Percentiles rank a stretch among this genome's conserved stretches.
These are phyloP conservation scores for Volucella zonaria DNA, from an alignment of 2,888 invertebrate species.

Conservation along the genomic window DNA sequence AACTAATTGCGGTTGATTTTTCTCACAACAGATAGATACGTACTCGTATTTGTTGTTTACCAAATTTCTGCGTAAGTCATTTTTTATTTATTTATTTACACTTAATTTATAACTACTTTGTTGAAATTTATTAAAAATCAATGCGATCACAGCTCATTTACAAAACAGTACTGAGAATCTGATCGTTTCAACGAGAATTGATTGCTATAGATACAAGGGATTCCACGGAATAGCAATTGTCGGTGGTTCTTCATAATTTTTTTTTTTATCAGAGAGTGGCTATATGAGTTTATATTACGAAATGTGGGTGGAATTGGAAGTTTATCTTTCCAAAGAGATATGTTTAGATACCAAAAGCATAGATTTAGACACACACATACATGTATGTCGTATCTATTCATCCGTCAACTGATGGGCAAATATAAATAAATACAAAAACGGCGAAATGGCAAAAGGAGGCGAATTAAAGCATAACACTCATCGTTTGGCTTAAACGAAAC, in stretches of 20 bases:
- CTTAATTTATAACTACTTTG: slow-evolving; percentile 28
- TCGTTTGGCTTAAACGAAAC: slow-evolving; percentile 46
- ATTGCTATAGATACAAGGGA: slow-evolving; percentile 37
- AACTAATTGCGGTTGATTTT: slow-evolving; percentile 24
- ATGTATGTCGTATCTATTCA: slow-evolving; percentile 6
- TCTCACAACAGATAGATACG: neutral
- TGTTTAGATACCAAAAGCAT: neutral
- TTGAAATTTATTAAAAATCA: slow-evolving; percentile 32
- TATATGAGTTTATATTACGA: slow-evolving; percentile 51
- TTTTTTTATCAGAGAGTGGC: slow-evolving; percentile 37
- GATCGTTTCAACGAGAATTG: slow-evolving; percentile 56
- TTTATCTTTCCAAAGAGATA: slow-evolving; percentile 37
- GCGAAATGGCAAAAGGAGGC: neutral
- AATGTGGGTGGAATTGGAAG: slow-evolving; percentile 61
- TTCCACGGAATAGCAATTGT: slow-evolving; percentile 59
- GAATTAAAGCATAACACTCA: slow-evolving; percentile 50
- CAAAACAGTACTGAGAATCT: slow-evolving; percentile 33
- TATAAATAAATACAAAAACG: slow-evolving; percentile 45
- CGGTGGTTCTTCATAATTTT: slow-evolving; percentile 53
- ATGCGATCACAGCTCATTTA: slow-evolving; percentile 42
- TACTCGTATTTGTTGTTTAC: neutral
- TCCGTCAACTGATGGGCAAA: slow-evolving; percentile 52
- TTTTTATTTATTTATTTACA: slow-evolving; percentile 33
- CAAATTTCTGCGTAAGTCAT: slow-evolving; percentile 48
- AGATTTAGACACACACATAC: no score